Percentiles rank a stretch among this genome's conserved stretches.
These are phyloP conservation scores for Labrus mixtus DNA, from an alignment of 2,113 vertebrate genomes.

Conservation along the genomic window DNA sequence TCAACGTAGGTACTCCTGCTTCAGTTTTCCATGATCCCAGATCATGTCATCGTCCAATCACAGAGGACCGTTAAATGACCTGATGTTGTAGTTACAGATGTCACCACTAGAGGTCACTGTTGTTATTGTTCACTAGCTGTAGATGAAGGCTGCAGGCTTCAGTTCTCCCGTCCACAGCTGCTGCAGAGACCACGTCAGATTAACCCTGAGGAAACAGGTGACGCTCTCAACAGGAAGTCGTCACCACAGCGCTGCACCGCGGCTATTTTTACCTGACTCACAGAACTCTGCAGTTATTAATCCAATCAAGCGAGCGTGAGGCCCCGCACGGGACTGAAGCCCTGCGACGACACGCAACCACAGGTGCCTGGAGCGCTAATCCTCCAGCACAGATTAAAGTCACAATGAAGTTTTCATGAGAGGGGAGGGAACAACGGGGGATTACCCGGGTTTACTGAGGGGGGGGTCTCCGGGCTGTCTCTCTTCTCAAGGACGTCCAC, in stretches of 20 bases:
- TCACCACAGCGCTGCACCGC: not conserved
- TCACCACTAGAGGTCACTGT: too few relatives aligned
- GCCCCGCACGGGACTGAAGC: constrained; percentile 12
- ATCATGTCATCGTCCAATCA: too few relatives aligned
- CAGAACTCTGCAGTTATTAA: constrained; percentile 7
- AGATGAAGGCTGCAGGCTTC: too few relatives aligned
- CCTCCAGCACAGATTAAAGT: constrained; percentile 50
- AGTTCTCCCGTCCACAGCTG: too few relatives aligned
- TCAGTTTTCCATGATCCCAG: too few relatives aligned
- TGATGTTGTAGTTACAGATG: too few relatives aligned
- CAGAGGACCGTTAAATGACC: too few relatives aligned
- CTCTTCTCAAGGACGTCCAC: not conserved
- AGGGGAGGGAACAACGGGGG: constrained; percentile 19
- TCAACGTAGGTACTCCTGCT: too few relatives aligned
- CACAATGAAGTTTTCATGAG: constrained; percentile 27
- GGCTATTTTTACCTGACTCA: not conserved
- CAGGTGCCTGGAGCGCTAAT: constrained; percentile 49
- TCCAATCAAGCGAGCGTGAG: constrained; percentile 51
- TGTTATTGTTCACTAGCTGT: too few relatives aligned
- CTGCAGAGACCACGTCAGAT: too few relatives aligned
- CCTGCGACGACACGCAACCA: constrained; percentile 11
- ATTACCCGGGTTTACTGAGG: not conserved
- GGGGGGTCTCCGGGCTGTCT: not conserved
- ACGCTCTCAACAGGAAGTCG: not conserved
- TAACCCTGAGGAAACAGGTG: not conserved